Evolutionary conservation across 2,888 invertebrate genomes (phyloP), one percentile per base, ranked within the genome.

Genomic region (Meta bourneti): DNA sequence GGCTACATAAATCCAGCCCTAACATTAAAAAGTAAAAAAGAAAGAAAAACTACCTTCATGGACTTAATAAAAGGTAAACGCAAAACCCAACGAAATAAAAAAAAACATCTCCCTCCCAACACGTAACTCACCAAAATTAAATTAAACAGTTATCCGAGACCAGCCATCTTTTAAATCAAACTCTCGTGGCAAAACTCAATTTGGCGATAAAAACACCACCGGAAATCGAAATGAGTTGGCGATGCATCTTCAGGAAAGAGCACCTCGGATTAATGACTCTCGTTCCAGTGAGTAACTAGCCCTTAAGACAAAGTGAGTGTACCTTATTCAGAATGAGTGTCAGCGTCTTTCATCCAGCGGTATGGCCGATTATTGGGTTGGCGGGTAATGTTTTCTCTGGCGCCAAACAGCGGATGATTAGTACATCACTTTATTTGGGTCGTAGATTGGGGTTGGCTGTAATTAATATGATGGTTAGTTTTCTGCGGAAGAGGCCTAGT

Each of bases 391-490:
- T 80, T 48, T 82, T 81, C 72, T 72, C 70, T 82, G 7, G n/a
- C 61, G 74, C 75, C 84, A 84, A 84, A 84, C 61, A 70, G 84
- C 84, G 75, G 75, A 70, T 75, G 84, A 84, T 84, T 84, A 84
- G 34, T 34, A 1, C 34, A 34, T 34, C 34, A 34, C 34, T 34
- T 34, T 34, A 34, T 34, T 34, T 34, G 34, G 75, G 61, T n/a
- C 51, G 19, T 8, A 48, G 84, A 84, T 84, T 61, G 75, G 48
- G 48, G 34, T 13, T 19, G 84, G 84, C 84, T 74, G 51, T 84
- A 84, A 75, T 84, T 84, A 84, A 84, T 84, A 84, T 84, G 75
- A 61, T 49, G 75, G 74, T 54, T 84, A 52, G 75, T 84, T 84
- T 84, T 74, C 54, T 75, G n/a, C 13, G 48, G 11, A 20, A 20